These are phyloP conservation scores for Ceryle rudis DNA, from an alignment of 2,797 vertebrate genomes.

Conservation along the genomic window DNA sequence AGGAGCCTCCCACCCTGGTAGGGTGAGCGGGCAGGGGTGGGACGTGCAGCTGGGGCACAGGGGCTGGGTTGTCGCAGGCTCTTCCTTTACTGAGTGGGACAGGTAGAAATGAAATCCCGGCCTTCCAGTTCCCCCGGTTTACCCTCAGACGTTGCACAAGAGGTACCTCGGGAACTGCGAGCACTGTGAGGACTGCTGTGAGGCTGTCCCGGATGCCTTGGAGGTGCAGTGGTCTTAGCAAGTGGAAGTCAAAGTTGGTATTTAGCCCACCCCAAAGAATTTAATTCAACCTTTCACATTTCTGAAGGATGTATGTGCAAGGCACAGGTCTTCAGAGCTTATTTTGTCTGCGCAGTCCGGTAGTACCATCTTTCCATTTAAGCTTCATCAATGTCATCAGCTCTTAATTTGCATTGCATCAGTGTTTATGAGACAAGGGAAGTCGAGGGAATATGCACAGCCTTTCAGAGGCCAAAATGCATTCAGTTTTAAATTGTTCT, in stretches of 20 bases:
- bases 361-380: background rate
- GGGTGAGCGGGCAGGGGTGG: background rate
- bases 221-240: rapidly evolving
- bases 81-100: rapidly evolving
- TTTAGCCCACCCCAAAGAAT: too few species aligned
- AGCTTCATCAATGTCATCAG: background rate
- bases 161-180: rapidly evolving
- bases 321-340: background rate
- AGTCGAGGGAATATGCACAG: background rate
- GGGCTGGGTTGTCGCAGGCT: rapidly evolving
- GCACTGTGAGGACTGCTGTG: rapidly evolving
- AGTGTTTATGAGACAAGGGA: background rate
- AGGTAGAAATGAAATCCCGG: background rate
- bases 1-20: background rate
- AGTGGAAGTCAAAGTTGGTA: background rate
- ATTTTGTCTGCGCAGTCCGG: background rate
- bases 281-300: background rate
- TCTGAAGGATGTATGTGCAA: rapidly evolving
- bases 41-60: background rate
- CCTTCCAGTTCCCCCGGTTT: background rate
- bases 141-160: rapidly evolving
- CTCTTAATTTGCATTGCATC: background rate
- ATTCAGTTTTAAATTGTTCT: background rate
- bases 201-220: rapidly evolving
- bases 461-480: background rate